Evolutionary conservation across 2,113 vertebrate genomes (phyloP).

Genomic region (Porphyrio hochstetteri): DNA sequence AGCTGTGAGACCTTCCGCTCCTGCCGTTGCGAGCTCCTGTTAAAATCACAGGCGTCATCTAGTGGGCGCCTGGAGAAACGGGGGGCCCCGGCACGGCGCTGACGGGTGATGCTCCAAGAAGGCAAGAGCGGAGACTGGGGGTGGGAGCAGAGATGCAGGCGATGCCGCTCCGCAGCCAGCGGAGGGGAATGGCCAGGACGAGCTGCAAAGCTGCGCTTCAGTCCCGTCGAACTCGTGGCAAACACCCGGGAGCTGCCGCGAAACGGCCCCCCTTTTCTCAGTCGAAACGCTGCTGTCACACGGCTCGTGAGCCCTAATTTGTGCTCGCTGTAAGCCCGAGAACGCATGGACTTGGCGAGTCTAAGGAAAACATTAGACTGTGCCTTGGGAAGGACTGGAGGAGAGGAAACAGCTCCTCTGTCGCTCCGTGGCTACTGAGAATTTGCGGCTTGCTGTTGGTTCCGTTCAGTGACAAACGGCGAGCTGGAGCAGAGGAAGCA

Average conservation of each 20-base stretch:
- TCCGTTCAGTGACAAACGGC: neutral
- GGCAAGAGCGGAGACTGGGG: no score
- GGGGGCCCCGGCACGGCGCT: neutral
- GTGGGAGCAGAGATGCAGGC: neutral
- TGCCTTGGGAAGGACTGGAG: neutral
- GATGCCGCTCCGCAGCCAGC: neutral
- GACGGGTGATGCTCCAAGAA: neutral
- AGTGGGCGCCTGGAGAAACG: conserved; percentile 54
- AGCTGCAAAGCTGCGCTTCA: neutral
- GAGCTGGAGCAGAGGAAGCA: neutral
- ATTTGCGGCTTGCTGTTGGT: neutral
- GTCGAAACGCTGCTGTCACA: no score
- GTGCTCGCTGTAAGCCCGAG: neutral
- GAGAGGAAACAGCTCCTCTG: neutral
- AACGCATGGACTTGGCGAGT: rapidly evolving
- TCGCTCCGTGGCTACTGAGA: neutral
- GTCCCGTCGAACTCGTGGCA: neutral
- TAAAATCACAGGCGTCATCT: conserved; percentile 74
- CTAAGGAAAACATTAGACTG: no score
- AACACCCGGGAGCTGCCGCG: neutral
- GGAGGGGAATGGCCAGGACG: neutral
- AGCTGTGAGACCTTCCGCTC: neutral
- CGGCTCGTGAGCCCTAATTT: neutral
- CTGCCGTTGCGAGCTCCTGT: neutral
- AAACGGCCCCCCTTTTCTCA: neutral